Evolutionary conservation across 2,888 invertebrate species (phyloP), one percentile per base, ranked within the genome.

Genomic region (Athalia cordata): DNA sequence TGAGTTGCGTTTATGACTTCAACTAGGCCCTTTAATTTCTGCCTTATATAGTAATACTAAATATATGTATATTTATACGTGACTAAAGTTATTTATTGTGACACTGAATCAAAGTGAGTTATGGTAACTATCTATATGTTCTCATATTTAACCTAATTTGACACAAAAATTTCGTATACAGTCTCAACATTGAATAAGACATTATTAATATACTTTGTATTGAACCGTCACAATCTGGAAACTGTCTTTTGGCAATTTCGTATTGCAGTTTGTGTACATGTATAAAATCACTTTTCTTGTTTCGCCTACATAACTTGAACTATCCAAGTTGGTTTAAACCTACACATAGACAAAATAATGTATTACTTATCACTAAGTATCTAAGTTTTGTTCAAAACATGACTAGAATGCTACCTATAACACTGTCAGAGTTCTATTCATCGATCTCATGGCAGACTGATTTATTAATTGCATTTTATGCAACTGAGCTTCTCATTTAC

Each of bases 151-250:
- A 67, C 81, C 86, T 87, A 87, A 86, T 86, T 87, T 86, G 87
- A 87, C 87, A 86, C 87, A 85, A 81, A 85, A 83, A 85, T 83
- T 84, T 84, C 84, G 81, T 86, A 86, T 85, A 86, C 87, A 87
- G 87, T 87, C 87, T 87, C 85, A 83, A 85, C 81, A 82, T 80
- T 85, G 83, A 85, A 82, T 81, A 81, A 85, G 81, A 85, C 86
- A 80, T 84, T 81, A 75, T 80, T 83, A 82, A 81, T 82, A 84
- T 66, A 9, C n/a, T 59, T 49, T 13, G 47, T 52, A 64, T 84
- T 85, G 83, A 84, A 86, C 84, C 85, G 83, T 84, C 82, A 81
- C 70, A 45, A 72, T 64, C 55, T 64, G 43, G 11, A 65, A 77
- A 77, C 15, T 61, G 7, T 6, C 49, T 74, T 76, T 78, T 74